phyloP scores from a whole-genome alignment of 1,140 invertebrate species.

The Solen grandis region DNA sequence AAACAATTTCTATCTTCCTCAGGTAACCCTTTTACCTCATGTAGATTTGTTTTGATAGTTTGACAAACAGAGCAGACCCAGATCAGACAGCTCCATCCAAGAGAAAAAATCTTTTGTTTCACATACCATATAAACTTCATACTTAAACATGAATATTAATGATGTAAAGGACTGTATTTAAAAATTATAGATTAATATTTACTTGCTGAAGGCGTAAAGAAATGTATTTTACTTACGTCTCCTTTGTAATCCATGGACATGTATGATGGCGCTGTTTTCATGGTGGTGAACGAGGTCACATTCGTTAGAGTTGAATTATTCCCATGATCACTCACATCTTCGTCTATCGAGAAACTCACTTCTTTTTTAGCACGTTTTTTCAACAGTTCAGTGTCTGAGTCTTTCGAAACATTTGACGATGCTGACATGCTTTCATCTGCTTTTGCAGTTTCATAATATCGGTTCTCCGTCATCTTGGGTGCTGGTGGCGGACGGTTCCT shows the following conservation, averaged over 20 bases:
- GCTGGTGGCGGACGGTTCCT: slow-evolving; percentile 62
- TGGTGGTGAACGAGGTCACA: slow-evolving; percentile 68
- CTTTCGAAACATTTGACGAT: slow-evolving; percentile 63
- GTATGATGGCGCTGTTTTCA: slow-evolving; percentile 64
- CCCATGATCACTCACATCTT: slow-evolving; percentile 57
- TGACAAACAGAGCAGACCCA: too few relatives aligned
- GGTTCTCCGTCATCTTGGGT: slow-evolving; percentile 61
- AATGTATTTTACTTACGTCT: slow-evolving; percentile 55
- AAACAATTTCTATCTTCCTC: too few relatives aligned
- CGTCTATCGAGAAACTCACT: slow-evolving; percentile 73
- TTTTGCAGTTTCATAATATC: slow-evolving; percentile 46
- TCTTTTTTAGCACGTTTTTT: slow-evolving; percentile 73
- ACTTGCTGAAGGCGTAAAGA: too few relatives aligned
- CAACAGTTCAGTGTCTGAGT: slow-evolving; percentile 65
- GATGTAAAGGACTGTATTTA: too few relatives aligned
- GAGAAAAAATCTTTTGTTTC: too few relatives aligned
- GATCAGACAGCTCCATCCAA: too few relatives aligned
- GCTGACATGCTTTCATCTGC: slow-evolving; percentile 60
- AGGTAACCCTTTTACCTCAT: too few relatives aligned
- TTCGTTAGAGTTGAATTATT: slow-evolving; percentile 65
- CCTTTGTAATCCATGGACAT: slow-evolving; percentile 59
- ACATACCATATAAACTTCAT: too few relatives aligned
- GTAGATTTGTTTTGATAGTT: too few relatives aligned
- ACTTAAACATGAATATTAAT: too few relatives aligned
- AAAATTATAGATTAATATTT: too few relatives aligned